phyloP scores from a whole-genome alignment of 23 tunicate genomes.

The Ciona savignyi region DNA sequence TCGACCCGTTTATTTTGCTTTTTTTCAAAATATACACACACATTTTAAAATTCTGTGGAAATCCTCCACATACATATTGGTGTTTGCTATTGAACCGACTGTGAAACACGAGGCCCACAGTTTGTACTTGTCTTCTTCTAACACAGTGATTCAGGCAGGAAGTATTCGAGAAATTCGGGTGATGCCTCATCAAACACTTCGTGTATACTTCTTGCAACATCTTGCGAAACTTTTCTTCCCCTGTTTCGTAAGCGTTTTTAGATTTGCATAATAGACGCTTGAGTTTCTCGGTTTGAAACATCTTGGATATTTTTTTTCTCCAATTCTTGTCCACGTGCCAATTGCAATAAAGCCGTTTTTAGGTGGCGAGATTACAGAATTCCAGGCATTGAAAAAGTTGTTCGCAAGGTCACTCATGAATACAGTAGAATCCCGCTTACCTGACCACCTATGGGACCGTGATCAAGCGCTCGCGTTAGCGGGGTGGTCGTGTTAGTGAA shows the following conservation, averaged over 20 bases:
- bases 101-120: background rate
- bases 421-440: too few species aligned
- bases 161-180: background rate
- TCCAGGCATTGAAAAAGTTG: background rate
- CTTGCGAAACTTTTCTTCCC: background rate
- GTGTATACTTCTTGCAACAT: background rate
- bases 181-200: background rate
- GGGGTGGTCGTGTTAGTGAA: too few species aligned
- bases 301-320: background rate
- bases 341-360: background rate
- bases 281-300: too few species aligned
- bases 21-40: background rate
- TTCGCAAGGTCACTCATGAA: background rate
- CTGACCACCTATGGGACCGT: too few species aligned
- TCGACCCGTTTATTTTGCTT: background rate
- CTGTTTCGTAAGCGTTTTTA: background rate
- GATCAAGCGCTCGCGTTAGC: too few species aligned
- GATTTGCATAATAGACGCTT: too few species aligned
- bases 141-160: background rate
- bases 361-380: background rate
- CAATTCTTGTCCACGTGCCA: background rate
- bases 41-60: background rate
- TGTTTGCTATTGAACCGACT: background rate
- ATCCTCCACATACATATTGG: background rate
- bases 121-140: background rate